Evolutionary conservation across 2,888 invertebrate species (phyloP).

Genomic region (Tortrix viridana): DNA sequence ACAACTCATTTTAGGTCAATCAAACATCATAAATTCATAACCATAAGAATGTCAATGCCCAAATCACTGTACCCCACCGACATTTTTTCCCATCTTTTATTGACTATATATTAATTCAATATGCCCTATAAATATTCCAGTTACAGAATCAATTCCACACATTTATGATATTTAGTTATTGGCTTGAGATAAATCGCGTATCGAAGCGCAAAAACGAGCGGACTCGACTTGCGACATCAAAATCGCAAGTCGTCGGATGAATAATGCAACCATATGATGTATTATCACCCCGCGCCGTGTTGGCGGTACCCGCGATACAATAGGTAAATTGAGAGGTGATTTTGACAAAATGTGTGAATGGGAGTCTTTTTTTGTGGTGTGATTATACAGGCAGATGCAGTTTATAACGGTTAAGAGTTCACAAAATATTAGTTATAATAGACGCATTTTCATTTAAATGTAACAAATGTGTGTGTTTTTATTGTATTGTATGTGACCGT

Average conservation of each 20-base stretch:
- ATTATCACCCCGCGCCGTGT: slow-evolving; percentile 59
- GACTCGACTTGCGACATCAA: slow-evolving; percentile 66
- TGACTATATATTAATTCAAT: slow-evolving; percentile 10
- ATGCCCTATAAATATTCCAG: slow-evolving; percentile 14
- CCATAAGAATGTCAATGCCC: slow-evolving; percentile 12
- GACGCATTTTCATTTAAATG: too few species aligned
- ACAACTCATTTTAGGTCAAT: background rate
- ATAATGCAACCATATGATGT: slow-evolving; percentile 74
- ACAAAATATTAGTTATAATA: too few species aligned
- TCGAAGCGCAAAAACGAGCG: slow-evolving; percentile 59
- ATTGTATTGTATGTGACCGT: too few species aligned
- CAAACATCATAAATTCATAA: slow-evolving; percentile 2
- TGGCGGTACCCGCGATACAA: slow-evolving; percentile 8
- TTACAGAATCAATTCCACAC: slow-evolving; percentile 42
- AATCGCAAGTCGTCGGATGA: slow-evolving; percentile 71
- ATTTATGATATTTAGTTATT: slow-evolving; percentile 63
- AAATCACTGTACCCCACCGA: background rate
- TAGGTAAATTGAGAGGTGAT: slow-evolving; percentile 1
- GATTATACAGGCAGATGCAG: too few species aligned
- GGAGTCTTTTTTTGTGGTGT: too few species aligned
- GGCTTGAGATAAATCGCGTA: slow-evolving; percentile 58
- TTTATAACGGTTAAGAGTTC: too few species aligned
- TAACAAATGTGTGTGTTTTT: too few species aligned
- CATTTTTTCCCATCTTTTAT: slow-evolving; percentile 11
- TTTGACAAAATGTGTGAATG: too few species aligned